Conservation (phyloP, 2,113 vertebrate genomes). For the Pogona vitticeps region DNA sequence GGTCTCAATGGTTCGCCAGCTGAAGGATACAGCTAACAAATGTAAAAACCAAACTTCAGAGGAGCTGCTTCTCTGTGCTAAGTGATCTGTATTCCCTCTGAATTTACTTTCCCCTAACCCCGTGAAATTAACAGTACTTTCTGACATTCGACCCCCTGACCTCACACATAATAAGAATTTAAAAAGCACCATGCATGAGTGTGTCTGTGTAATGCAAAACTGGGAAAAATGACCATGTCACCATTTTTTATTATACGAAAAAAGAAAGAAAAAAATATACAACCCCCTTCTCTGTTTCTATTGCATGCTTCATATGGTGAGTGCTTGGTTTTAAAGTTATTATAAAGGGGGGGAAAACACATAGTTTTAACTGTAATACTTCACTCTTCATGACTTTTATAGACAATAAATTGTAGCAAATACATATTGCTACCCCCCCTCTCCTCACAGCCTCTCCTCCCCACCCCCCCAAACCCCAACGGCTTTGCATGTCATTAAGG, state of each 20-base stretch:
- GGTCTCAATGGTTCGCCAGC: constrained; percentile 91
- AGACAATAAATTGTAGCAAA: constrained; percentile 84
- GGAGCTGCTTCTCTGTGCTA: constrained; percentile 91
- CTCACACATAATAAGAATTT: constrained; percentile 98
- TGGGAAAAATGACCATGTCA: constrained; percentile 90
- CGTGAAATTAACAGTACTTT: constrained; percentile 99
- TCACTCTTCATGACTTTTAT: constrained; percentile 83
- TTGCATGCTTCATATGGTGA: constrained; percentile 82
- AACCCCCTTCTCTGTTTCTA: constrained; percentile 78
- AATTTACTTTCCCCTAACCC: constrained; percentile 99
- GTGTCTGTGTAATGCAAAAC: constrained; percentile 93
- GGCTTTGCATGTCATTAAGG: constrained; percentile 80
- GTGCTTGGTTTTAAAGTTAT: constrained; percentile 80
- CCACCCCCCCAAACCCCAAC: constrained; percentile 43
- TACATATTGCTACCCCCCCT: constrained; percentile 68
- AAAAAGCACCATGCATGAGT: constrained; percentile 98
- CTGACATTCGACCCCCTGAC: constrained; percentile 92
- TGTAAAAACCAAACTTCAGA: constrained; percentile 88
- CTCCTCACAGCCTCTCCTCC: not conserved
- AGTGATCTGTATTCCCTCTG: constrained; percentile 99
- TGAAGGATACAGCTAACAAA: constrained; percentile 97
- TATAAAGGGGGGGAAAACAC: constrained; percentile 77
- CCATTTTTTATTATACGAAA: constrained; percentile 87
- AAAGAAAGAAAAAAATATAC: not conserved
- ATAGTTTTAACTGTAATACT: constrained; percentile 79